These are phyloP conservation scores for Pica pica DNA, from an alignment of 2,113 vertebrate genomes.

Conservation along the genomic window DNA sequence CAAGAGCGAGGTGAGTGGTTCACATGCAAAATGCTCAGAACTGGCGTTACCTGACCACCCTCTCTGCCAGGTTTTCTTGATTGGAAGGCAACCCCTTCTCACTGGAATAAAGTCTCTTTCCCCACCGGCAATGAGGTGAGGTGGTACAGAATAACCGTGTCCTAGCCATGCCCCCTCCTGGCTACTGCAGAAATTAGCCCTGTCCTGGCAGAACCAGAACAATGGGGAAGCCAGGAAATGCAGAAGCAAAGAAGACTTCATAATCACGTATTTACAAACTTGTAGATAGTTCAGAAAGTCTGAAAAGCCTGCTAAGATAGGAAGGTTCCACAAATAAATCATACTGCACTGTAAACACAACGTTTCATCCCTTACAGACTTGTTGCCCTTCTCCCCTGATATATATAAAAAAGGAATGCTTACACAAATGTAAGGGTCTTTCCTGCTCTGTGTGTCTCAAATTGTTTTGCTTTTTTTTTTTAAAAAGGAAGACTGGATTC, in stretches of 20 bases:
- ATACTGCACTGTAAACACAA: not conserved
- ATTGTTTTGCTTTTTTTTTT: not conserved
- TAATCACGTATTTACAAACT: not conserved
- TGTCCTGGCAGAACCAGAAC: not conserved
- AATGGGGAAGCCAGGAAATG: not conserved
- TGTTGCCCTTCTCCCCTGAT: not conserved
- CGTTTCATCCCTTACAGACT: not conserved
- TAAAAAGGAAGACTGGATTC: not conserved
- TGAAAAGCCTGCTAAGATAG: not conserved
- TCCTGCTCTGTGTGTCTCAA: not conserved
- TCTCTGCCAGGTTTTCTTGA: not conserved
- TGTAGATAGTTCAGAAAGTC: not conserved
- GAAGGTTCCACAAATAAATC: not conserved
- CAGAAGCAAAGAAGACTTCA: not conserved
- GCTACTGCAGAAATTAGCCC: not conserved
- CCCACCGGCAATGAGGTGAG: not conserved
- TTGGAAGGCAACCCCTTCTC: not conserved
- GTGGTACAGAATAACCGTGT: not conserved
- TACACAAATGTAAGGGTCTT: not conserved
- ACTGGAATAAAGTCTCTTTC: not conserved
- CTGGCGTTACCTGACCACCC: accelerated
- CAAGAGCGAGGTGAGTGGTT: not conserved
- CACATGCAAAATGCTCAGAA: not conserved
- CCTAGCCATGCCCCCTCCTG: not conserved
- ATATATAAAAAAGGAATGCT: not conserved